phyloP scores from a whole-genome alignment of 1,140 invertebrate species.

The Grapholita molesta region DNA sequence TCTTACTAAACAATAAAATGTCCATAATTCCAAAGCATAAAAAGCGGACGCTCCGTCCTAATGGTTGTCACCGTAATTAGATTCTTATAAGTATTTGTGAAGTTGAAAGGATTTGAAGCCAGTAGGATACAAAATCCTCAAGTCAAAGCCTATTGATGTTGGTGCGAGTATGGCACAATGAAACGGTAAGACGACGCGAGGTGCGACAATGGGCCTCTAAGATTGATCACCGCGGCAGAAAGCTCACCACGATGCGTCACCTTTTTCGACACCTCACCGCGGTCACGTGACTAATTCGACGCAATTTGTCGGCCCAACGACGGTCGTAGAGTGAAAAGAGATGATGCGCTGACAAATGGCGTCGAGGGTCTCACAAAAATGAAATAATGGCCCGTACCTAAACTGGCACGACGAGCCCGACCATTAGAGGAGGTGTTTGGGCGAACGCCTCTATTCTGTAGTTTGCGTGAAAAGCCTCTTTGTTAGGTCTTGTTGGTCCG shows the following conservation, averaged over 20 bases:
- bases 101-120: not conserved
- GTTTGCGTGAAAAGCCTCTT: conserved; percentile 71
- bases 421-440: conserved; percentile 75
- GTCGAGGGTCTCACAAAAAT: conserved; percentile 73
- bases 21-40: not conserved
- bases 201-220: conserved; percentile 60
- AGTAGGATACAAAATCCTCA: conserved; percentile 32
- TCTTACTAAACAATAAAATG: not conserved
- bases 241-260: conserved; percentile 59
- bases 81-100: conserved; percentile 9
- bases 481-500: conserved; percentile 72
- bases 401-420: conserved; percentile 59
- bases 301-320: conserved; percentile 71
- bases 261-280: conserved; percentile 73
- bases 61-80: conserved; percentile 11
- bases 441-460: conserved; percentile 73
- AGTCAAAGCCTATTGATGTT: conserved; percentile 70
- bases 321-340: conserved; percentile 68
- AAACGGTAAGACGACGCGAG: conserved; percentile 37
- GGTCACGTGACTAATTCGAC: conserved; percentile 73
- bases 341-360: conserved; percentile 74
- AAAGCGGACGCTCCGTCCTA: not conserved
- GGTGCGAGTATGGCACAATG: conserved; percentile 78
- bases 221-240: conserved; percentile 84
- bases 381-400: conserved; percentile 74